These are phyloP conservation scores for Listronotus oregonensis DNA, from an alignment of 1,140 invertebrate genomes.

Conservation along the genomic window DNA sequence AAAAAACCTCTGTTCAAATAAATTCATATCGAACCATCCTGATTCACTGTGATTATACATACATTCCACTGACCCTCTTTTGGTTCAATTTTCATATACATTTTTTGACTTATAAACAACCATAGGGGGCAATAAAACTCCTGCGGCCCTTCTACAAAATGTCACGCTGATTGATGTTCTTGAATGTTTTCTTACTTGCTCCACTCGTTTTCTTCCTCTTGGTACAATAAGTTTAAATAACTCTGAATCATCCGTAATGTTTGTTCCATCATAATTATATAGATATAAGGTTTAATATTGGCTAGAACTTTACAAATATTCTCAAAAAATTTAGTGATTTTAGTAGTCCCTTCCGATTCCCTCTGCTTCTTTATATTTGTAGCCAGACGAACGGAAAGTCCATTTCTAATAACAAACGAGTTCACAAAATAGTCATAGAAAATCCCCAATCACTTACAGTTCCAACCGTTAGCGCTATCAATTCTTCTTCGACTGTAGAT, in stretches of 20 bases:
- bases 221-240: too few species aligned
- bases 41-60: constrained; percentile 8
- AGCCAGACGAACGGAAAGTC: too few species aligned
- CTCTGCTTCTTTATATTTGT: too few species aligned
- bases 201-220: too few species aligned
- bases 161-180: not conserved
- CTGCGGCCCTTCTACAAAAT: not conserved
- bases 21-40: constrained; percentile 5
- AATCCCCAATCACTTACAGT: not conserved
- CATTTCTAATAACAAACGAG: not conserved
- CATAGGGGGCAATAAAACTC: not conserved
- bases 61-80: too few species aligned
- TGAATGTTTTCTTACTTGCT: not conserved
- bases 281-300: not conserved
- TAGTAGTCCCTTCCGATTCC: not conserved
- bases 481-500: too few species aligned
- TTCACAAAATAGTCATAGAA: not conserved
- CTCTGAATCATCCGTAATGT: not conserved
- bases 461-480: not conserved
- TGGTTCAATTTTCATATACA: not conserved
- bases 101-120: not conserved
- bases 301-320: too few species aligned
- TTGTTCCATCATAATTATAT: not conserved
- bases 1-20: constrained; percentile 2
- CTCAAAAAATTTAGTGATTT: not conserved